Evolutionary conservation across 35 echinoderm and acorn worm genomes (phyloP).

Genomic region (Ptychodera flava): DNA sequence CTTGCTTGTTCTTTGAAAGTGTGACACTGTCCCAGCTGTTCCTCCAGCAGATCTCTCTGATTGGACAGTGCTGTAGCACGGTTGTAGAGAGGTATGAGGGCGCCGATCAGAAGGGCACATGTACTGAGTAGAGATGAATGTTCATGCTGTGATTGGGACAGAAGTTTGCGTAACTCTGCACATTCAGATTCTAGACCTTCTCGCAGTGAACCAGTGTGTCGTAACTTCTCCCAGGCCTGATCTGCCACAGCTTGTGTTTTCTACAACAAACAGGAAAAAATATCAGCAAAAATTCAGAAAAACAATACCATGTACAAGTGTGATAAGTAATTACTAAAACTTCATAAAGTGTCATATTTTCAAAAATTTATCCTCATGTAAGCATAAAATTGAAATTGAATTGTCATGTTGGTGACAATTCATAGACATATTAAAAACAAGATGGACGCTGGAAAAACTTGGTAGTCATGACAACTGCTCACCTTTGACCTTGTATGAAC

Average conservation of each 20-base stretch:
- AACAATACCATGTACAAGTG: background rate
- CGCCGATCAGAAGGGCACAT: slow-evolving; percentile 58
- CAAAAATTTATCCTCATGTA: background rate
- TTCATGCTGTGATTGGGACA: slow-evolving; percentile 18
- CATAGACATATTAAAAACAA: no score
- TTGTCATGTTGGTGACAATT: no score
- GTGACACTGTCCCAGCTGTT: slow-evolving; percentile 32
- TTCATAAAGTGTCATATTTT: no score
- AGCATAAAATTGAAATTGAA: background rate
- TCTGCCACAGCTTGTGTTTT: slow-evolving; percentile 73
- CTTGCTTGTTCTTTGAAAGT: slow-evolving; percentile 47
- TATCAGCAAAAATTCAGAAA: background rate
- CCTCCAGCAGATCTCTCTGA: slow-evolving; percentile 56
- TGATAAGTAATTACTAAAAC: background rate
- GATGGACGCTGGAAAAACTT: no score
- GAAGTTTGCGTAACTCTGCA: slow-evolving; percentile 16
- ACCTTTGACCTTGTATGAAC: slow-evolving; percentile 77
- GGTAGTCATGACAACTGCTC: no score
- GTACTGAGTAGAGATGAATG: slow-evolving; percentile 41
- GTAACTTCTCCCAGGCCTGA: slow-evolving; percentile 53
- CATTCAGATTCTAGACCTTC: slow-evolving; percentile 59
- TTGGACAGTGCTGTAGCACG: slow-evolving; percentile 39
- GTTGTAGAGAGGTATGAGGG: slow-evolving; percentile 42
- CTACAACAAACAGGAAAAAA: slow-evolving; percentile 11
- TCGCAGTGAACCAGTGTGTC: slow-evolving; percentile 40